These are phyloP conservation scores for Riptortus pedestris DNA, from an alignment of 1,140 invertebrate genomes.

Conservation along the genomic window DNA sequence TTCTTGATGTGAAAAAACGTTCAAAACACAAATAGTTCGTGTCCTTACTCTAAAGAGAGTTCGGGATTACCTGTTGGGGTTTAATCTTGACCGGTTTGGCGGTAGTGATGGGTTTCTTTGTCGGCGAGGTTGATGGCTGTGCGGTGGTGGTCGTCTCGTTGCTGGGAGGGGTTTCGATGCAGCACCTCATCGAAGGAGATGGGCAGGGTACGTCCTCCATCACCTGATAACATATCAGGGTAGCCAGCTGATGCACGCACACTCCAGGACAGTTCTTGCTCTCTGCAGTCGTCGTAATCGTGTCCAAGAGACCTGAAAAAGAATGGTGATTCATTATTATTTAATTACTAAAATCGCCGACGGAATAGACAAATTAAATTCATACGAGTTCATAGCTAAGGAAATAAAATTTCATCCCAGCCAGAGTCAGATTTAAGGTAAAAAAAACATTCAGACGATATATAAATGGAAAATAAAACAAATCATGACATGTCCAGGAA, in stretches of 20 bases:
- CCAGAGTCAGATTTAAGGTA: too few species aligned
- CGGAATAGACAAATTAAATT: too few species aligned
- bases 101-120: background rate
- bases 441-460: too few species aligned
- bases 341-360: too few species aligned
- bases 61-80: background rate
- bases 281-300: constrained; percentile 68
- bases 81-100: background rate
- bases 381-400: too few species aligned
- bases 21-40: too few species aligned
- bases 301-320: constrained; percentile 61
- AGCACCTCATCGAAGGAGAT: constrained; percentile 66
- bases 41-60: too few species aligned
- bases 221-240: constrained; percentile 71
- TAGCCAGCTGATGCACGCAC: constrained; percentile 69
- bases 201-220: constrained; percentile 69
- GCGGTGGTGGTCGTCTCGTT: constrained; percentile 30
- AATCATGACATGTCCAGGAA: too few species aligned
- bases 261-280: constrained; percentile 74
- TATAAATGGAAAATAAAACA: too few species aligned
- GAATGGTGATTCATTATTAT: background rate
- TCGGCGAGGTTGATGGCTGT: background rate
- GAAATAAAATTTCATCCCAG: too few species aligned
- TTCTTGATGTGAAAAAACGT: too few species aligned
- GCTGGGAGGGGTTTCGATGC: constrained; percentile 53